Evolutionary conservation across 53 echinoderm and acorn worm species (phyloP).

Genomic region (Echinometra lucunter): DNA sequence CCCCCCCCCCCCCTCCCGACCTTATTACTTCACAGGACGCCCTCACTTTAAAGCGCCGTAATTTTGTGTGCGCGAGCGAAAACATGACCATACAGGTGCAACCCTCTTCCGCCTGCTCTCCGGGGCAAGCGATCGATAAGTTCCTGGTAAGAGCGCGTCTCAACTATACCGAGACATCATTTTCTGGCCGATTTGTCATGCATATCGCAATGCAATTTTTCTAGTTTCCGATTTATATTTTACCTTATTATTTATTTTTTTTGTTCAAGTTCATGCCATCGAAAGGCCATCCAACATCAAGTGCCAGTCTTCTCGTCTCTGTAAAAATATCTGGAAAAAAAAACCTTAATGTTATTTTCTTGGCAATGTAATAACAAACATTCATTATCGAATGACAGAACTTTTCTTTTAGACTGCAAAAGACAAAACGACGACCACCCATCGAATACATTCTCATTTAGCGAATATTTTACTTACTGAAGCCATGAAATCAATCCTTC

Average conservation of each 20-base stretch:
- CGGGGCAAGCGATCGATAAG: not conserved
- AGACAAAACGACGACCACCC: too few species aligned
- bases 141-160: not conserved
- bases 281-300: not conserved
- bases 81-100: constrained; percentile 20
- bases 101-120: constrained; percentile 1
- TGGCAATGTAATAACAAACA: not conserved
- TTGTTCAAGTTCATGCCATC: not conserved
- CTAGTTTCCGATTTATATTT: too few species aligned
- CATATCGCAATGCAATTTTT: not conserved
- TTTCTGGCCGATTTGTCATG: constrained; percentile 28
- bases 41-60: not conserved
- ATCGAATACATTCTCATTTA: too few species aligned
- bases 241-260: not conserved
- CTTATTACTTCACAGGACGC: not conserved
- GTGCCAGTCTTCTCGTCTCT: not conserved
- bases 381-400: too few species aligned
- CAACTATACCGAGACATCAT: not conserved
- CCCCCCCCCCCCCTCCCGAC: not conserved
- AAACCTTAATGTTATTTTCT: not conserved
- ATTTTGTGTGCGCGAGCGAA: constrained; percentile 9
- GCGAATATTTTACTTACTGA: too few species aligned
- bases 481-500: too few species aligned
- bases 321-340: too few species aligned
- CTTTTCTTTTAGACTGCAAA: too few species aligned